Evolutionary conservation across 1,140 invertebrate genomes (phyloP).

Genomic region (Dolichoris vasculosae): DNA sequence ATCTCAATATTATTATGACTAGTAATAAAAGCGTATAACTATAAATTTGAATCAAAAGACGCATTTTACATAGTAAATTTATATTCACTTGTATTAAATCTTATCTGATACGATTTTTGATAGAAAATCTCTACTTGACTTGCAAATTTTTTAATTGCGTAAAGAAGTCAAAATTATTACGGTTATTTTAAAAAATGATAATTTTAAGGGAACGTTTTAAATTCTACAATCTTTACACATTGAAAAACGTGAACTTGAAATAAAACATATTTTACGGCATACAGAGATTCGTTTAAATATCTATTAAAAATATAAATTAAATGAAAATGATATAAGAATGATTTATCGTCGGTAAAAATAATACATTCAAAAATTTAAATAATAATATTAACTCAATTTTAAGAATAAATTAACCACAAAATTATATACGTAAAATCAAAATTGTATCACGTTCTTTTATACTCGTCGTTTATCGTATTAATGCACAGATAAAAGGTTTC

Average conservation of each 20-base stretch:
- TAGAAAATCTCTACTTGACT: not conserved
- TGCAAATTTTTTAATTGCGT: not conserved
- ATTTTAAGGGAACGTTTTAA: not conserved
- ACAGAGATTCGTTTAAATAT: no score
- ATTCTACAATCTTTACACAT: not conserved
- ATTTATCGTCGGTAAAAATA: no score
- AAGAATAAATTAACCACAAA: no score
- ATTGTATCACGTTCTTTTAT: no score
- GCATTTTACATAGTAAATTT: not conserved
- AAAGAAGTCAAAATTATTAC: not conserved
- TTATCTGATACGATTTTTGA: slow-evolving; percentile 16
- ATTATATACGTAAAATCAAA: no score
- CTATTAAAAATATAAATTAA: not conserved
- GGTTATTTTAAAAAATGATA: not conserved
- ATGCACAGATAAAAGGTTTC: no score
- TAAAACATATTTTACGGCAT: no score
- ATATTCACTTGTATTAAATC: slow-evolving; percentile 21
- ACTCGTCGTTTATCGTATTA: no score
- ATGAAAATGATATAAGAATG: not conserved
- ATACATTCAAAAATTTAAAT: no score
- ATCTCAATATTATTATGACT: no score
- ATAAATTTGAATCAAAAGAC: not conserved
- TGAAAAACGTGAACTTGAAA: not conserved
- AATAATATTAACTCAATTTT: no score
- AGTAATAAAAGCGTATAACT: not conserved